phyloP scores from a whole-genome alignment of 2,113 vertebrate species.

The Xiphophorus couchianus region DNA sequence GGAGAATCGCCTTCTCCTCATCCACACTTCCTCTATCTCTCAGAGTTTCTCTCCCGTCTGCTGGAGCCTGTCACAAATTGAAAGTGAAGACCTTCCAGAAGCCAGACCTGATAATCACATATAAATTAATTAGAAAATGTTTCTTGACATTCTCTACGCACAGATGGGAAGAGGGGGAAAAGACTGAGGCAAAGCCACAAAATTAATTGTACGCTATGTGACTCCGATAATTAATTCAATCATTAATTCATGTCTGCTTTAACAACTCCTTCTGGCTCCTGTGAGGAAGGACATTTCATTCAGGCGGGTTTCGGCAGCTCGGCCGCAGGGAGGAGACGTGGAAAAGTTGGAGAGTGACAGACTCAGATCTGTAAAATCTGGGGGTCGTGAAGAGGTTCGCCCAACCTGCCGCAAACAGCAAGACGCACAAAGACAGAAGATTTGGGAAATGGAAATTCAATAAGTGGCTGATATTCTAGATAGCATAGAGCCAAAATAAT shows the following conservation, averaged over 20 bases:
- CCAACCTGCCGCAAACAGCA: slow-evolving; percentile 29
- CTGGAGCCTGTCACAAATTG: slow-evolving; percentile 81
- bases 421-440: neutral
- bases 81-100: slow-evolving; percentile 85
- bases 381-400: slow-evolving; percentile 65
- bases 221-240: slow-evolving; percentile 87
- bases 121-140: slow-evolving; percentile 88
- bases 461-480: no score
- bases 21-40: slow-evolving; percentile 44
- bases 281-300: slow-evolving; percentile 72
- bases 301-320: slow-evolving; percentile 60
- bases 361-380: slow-evolving; percentile 36
- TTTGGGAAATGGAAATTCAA: no score
- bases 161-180: slow-evolving; percentile 70
- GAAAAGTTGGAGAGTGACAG: slow-evolving; percentile 52
- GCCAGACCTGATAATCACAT: slow-evolving; percentile 83
- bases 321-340: slow-evolving; percentile 26
- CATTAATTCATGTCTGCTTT: slow-evolving; percentile 83
- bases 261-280: slow-evolving; percentile 82
- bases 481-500: no score
- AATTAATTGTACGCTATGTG: slow-evolving; percentile 86
- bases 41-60: slow-evolving; percentile 37
- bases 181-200: slow-evolving; percentile 82
- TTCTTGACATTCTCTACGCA: slow-evolving; percentile 83
- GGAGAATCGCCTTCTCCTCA: slow-evolving; percentile 5